These are phyloP conservation scores for Micoletzkya japonica DNA, from an alignment of 2,888 invertebrate species.

Conservation along the genomic window DNA sequence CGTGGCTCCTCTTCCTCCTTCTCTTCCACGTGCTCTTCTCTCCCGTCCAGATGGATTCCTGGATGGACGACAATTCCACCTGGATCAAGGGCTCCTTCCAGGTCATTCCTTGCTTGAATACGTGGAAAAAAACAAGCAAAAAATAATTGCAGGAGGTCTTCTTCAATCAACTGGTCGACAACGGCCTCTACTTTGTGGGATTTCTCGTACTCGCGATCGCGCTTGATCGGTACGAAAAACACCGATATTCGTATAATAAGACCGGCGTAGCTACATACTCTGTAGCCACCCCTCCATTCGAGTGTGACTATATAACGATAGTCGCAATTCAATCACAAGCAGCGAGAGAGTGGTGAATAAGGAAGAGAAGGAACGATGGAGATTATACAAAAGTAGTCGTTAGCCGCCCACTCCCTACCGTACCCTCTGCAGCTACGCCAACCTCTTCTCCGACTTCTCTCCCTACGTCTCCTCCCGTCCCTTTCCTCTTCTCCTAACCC, in stretches of 20 bases:
- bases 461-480: background rate
- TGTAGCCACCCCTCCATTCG: no score
- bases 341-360: no score
- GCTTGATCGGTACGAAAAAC: slow-evolving; percentile 3
- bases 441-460: slow-evolving; percentile 26
- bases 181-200: slow-evolving; percentile 3
- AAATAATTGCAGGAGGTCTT: slow-evolving; percentile 15
- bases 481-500: background rate
- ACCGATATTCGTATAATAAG: no score
- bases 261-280: no score
- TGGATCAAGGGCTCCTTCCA: background rate
- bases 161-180: slow-evolving; percentile 22
- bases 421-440: slow-evolving; percentile 2
- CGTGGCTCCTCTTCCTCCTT: background rate
- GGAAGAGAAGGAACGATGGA: background rate
- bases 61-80: background rate
- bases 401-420: no score
- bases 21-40: slow-evolving; percentile 9
- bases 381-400: background rate
- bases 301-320: no score
- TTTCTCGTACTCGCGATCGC: slow-evolving; percentile 5
- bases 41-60: background rate
- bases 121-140: background rate
- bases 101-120: background rate
- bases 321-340: no score